Conservation (phyloP, 92 coral and sea anemone species). For the Parazoanthus darwini region DNA sequence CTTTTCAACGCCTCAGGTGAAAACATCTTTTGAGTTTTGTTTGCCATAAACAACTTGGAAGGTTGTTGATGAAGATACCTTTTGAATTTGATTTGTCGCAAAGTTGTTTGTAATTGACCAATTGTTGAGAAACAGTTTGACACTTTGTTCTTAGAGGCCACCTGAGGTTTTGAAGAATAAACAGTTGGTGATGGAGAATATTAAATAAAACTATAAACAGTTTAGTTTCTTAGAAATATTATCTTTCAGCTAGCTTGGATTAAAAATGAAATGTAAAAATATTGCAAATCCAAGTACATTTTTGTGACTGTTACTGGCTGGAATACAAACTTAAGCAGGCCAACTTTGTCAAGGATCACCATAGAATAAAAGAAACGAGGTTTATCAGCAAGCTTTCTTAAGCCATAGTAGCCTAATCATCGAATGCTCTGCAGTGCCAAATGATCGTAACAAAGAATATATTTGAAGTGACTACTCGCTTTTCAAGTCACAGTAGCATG, state of each 20-base stretch:
- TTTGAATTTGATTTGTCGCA: not conserved
- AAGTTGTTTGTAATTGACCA: too few relatives aligned
- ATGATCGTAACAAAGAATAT: not conserved
- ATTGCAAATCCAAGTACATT: not conserved
- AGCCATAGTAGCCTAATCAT: not conserved
- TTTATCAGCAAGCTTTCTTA: slow-evolving; percentile 22
- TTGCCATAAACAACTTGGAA: slow-evolving; percentile 6
- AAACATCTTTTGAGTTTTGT: not conserved
- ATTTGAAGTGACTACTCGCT: not conserved
- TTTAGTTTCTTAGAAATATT: slow-evolving; percentile 4
- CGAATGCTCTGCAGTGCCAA: not conserved
- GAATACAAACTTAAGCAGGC: not conserved
- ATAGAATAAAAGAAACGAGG: not conserved
- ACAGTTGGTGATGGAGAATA: slow-evolving; percentile 2
- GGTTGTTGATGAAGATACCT: not conserved
- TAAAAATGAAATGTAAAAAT: slow-evolving; percentile 21
- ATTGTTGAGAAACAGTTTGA: not conserved
- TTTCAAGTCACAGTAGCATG: not conserved
- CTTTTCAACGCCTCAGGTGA: slow-evolving; percentile 18
- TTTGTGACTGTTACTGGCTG: slow-evolving; percentile 4
- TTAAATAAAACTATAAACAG: slow-evolving; percentile 10
- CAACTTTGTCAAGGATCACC: not conserved
- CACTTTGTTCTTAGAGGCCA: not conserved
- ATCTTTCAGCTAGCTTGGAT: slow-evolving; percentile 9
- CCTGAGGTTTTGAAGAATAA: slow-evolving; percentile 15